Percentiles rank a stretch among this genome's conserved stretches.
Conservation (phyloP, 2,113 vertebrate species). For the Fulmarus glacialis region DNA sequence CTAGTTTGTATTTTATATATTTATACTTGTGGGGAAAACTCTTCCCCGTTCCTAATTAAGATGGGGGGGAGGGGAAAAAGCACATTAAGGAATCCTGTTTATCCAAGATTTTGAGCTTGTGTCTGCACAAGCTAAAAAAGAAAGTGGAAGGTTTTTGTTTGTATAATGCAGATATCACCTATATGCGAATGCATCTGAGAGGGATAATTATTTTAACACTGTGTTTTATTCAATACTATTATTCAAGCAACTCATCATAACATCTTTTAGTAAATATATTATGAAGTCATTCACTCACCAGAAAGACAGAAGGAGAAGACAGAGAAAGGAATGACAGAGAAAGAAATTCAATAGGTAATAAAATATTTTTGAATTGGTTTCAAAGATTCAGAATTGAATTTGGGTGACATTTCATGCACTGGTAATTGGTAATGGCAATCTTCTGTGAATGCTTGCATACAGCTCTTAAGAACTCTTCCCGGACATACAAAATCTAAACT, state of each 20-base stretch:
- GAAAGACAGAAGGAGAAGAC: not conserved
- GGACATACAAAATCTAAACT: not conserved
- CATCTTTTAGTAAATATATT: not conserved
- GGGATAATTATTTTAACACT: not conserved
- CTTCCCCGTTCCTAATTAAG: not conserved
- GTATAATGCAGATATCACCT: not conserved
- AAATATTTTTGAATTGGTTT: not conserved
- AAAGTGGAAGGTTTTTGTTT: not conserved
- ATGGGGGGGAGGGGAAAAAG: not conserved
- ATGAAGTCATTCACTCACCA: not conserved
- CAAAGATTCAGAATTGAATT: not conserved
- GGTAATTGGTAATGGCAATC: not conserved
- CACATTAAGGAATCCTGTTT: not conserved
- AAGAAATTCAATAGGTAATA: not conserved
- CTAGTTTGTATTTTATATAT: not conserved
- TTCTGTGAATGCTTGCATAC: not conserved
- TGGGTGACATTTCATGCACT: not conserved
- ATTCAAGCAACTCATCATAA: not conserved
- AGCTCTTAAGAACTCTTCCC: not conserved
- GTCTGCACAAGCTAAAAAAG: not conserved
- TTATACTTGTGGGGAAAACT: not conserved
- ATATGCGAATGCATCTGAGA: fast-evolving
- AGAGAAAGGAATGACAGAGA: not conserved
- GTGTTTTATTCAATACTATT: not conserved
- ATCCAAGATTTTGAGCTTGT: not conserved